Evolutionary conservation across 1,140 invertebrate species (phyloP).

Genomic region (Lamellibrachia luymesi): DNA sequence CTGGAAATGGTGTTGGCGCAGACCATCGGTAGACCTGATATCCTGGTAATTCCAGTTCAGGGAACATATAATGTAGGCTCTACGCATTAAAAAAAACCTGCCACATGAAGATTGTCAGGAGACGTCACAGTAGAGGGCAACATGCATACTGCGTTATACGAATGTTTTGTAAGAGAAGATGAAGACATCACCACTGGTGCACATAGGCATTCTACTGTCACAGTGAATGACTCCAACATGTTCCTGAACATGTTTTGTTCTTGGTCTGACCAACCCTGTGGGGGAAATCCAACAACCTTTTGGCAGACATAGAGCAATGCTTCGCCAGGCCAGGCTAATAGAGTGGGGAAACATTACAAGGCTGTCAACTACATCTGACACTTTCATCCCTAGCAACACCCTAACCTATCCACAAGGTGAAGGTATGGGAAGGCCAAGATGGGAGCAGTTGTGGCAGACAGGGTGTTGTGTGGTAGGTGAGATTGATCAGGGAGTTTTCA

Average conservation of each 20-base stretch:
- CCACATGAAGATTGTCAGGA: not conserved
- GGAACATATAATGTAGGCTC: too few relatives aligned
- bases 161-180: not conserved
- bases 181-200: not conserved
- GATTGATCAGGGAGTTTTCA: not conserved
- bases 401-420: not conserved
- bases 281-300: not conserved
- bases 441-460: not conserved
- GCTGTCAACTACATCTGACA: not conserved
- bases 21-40: too few relatives aligned
- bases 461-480: not conserved
- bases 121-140: not conserved
- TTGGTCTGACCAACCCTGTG: not conserved
- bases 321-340: not conserved
- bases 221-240: too few relatives aligned
- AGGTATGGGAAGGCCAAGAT: not conserved
- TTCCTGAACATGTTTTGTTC: too few relatives aligned
- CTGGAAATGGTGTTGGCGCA: too few relatives aligned
- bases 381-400: not conserved
- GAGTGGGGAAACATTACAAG: not conserved
- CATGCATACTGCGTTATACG: not conserved
- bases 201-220: not conserved
- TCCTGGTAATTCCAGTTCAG: too few relatives aligned
- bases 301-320: not conserved
- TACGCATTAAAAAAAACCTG: not conserved